These are phyloP conservation scores for Poeciliopsis retropinna DNA, from an alignment of 2,113 vertebrate species.

Conservation along the genomic window DNA sequence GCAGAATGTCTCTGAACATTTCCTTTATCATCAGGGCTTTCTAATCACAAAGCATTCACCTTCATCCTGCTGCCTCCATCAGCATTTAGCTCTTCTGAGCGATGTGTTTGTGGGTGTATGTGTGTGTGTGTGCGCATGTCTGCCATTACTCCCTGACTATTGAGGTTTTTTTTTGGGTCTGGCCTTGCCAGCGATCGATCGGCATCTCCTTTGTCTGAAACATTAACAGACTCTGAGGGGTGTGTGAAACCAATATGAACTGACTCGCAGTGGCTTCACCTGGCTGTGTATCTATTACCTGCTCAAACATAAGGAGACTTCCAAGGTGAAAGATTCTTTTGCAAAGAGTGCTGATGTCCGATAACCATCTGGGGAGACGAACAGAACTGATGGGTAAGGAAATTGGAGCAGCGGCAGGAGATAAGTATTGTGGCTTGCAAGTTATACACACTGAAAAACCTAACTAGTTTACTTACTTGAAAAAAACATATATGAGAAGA, in stretches of 20 bases:
- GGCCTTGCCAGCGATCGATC: conserved; percentile 68
- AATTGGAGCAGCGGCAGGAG: conserved; percentile 30
- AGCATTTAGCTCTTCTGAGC: conserved; percentile 47
- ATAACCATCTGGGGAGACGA: conserved; percentile 44
- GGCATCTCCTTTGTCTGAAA: conserved; percentile 68
- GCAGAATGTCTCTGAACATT: conserved; percentile 61
- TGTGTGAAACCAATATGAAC: conserved; percentile 58
- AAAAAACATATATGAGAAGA: no score
- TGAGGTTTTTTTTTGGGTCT: conserved; percentile 47
- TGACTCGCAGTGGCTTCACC: conserved; percentile 56
- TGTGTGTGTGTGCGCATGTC: conserved; percentile 17
- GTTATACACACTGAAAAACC: background rate
- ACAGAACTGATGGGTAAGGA: conserved; percentile 43
- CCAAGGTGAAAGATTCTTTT: conserved; percentile 65
- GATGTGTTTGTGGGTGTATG: conserved; percentile 19
- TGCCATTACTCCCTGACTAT: conserved; percentile 61
- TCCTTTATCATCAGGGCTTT: conserved; percentile 63
- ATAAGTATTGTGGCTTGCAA: conserved; percentile 17
- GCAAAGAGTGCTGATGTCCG: conserved; percentile 43
- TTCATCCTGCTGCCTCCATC: conserved; percentile 65
- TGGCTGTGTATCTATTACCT: conserved; percentile 68
- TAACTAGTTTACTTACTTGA: no score
- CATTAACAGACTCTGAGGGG: conserved; percentile 66
- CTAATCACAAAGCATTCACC: conserved; percentile 70
- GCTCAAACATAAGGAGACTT: conserved; percentile 43